Percentiles rank a stretch among this genome's conserved stretches.
These are phyloP conservation scores for Picathartes gymnocephalus DNA, from an alignment of 2,113 vertebrate genomes.

Conservation along the genomic window DNA sequence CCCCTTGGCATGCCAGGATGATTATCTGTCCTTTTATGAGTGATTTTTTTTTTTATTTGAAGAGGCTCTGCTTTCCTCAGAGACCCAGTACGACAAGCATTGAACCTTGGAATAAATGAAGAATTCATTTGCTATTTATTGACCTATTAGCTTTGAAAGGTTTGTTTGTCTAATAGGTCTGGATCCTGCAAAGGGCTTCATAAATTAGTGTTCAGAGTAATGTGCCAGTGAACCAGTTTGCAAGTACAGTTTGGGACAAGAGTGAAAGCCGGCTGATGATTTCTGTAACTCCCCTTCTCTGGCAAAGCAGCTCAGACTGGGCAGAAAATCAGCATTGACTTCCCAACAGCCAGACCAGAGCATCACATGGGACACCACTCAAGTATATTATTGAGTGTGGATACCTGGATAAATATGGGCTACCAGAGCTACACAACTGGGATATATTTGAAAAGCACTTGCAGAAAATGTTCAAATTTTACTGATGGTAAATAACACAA, in stretches of 20 bases:
- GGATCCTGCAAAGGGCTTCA: neutral
- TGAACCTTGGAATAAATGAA: neutral
- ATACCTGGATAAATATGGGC: neutral
- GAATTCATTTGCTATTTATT: neutral
- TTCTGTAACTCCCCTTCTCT: neutral
- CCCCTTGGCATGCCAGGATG: neutral
- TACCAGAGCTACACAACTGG: neutral
- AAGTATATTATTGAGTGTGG: neutral
- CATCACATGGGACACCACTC: neutral
- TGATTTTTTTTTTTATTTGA: neutral
- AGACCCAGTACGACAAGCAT: neutral
- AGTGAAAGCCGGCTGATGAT: neutral
- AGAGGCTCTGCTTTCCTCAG: neutral
- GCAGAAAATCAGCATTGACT: neutral
- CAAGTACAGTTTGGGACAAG: too few relatives aligned
- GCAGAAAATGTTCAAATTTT: neutral
- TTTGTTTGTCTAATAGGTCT: neutral
- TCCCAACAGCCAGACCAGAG: neutral
- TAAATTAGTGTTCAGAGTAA: neutral
- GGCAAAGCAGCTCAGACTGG: fast-evolving
- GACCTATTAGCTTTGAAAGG: neutral
- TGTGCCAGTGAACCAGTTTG: neutral
- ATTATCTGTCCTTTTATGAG: neutral
- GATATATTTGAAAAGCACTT: neutral
- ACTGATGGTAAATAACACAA: neutral